These are phyloP conservation scores for Pristionchus mayeri DNA, from an alignment of 2,888 invertebrate species.

Conservation along the genomic window DNA sequence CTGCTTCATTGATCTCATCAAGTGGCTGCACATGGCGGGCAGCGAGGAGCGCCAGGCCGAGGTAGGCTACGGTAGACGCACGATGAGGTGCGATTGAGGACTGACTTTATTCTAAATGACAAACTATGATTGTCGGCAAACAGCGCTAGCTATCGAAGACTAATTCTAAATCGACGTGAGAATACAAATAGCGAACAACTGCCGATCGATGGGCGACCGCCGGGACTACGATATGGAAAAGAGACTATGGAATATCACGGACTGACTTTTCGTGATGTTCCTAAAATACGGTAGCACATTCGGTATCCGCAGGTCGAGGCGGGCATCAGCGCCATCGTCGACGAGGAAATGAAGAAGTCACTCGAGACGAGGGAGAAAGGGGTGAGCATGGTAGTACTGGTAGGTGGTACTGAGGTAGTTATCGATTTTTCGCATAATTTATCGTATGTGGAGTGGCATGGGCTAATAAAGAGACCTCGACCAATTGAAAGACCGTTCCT, in stretches of 20 bases:
- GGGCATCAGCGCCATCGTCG: conserved; percentile 31
- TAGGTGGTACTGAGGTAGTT: not conserved
- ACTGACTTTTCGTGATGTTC: no score
- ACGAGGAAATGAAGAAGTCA: conserved; percentile 21
- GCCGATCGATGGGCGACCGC: no score
- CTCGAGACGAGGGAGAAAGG: not conserved
- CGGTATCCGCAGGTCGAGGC: not conserved
- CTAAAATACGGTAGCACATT: not conserved
- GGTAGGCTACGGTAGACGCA: conserved; percentile 42
- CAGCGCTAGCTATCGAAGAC: no score
- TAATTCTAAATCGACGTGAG: no score
- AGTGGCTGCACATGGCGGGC: conserved; percentile 84
- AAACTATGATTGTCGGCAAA: no score
- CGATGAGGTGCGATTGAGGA: not conserved
- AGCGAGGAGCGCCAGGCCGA: conserved; percentile 72
- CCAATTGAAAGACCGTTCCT: no score
- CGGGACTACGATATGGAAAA: no score
- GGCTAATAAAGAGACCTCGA: no score
- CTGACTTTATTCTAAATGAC: not conserved
- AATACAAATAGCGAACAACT: no score
- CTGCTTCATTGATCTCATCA: conserved; percentile 87
- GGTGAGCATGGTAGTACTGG: conserved; percentile 19
- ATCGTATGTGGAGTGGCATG: no score
- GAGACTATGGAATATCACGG: no score
- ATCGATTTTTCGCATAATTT: no score